Evolutionary conservation across 2,888 invertebrate genomes (phyloP), one percentile per base, ranked within the genome.

Genomic region (Eilema depressum): DNA sequence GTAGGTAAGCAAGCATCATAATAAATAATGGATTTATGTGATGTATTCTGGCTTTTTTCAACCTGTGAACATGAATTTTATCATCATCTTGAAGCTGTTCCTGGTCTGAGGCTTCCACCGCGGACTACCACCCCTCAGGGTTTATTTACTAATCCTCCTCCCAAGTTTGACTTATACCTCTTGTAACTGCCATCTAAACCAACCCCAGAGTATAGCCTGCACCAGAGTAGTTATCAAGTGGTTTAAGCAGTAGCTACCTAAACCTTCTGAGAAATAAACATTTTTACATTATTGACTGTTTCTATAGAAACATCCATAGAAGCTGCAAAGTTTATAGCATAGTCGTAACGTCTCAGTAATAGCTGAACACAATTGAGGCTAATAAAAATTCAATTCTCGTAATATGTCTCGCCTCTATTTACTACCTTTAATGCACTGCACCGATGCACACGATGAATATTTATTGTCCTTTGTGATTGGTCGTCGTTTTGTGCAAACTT

Each of bases 351-450:
- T 75, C 74, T 75, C 61, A 26, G 37, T 71, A 63, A 71, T 71
- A 80, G 78, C 83, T 83, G 75, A 85, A 86, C 85, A 87, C 91
- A 89, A 90, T n/a, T 88, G 87, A 85, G 83, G 80, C 87, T 90
- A 90, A 92, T 93, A 93, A 93, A 91, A 92, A 92, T 93, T 90
- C 92, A 88, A 88, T 89, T 87, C 88, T 88, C 90, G 92, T 93
- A 89, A 88, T 89, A 83, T 88, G 81, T 86, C 85, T 85, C 86
- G 86, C 83, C 85, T 90, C 85, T 90, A 90, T 90, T 89, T 89
- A 90, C 88, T 89, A 86, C 87, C 85, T 87, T 88, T 89, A 89
- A 89, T 88, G 87, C 85, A 78, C 86, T 87, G 85, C 85, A 86
- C 78, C 78, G 87, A 85, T 89, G 92, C 92, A 92, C 90, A 88